Evolutionary conservation across 2,797 vertebrate genomes (phyloP).

Genomic region (Pangasius macronema): DNA sequence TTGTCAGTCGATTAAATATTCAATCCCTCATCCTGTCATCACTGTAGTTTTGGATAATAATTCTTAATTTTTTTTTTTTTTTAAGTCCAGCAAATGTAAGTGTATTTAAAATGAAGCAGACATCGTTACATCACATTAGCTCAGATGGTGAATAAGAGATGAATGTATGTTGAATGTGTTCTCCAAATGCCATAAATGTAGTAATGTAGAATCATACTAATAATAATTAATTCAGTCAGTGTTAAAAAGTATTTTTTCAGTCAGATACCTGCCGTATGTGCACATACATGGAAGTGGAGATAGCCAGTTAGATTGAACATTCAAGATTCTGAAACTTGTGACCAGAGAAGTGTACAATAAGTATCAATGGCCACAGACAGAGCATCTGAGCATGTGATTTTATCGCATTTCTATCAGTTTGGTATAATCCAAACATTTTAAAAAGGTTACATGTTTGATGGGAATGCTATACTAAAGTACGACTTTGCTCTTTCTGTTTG

Average conservation of each 20-base stretch:
- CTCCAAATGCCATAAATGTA: too few species aligned
- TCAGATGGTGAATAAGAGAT: background rate
- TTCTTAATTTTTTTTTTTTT: background rate
- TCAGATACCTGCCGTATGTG: background rate
- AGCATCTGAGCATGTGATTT: background rate
- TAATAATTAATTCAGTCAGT: slow-evolving; percentile 3
- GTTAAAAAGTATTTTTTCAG: background rate
- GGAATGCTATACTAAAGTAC: background rate
- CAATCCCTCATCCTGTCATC: background rate
- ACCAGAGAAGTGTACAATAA: background rate
- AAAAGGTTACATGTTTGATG: background rate
- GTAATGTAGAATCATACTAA: background rate
- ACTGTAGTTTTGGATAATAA: background rate
- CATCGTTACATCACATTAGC: background rate
- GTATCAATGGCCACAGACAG: background rate
- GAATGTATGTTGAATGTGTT: too few species aligned
- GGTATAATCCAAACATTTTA: background rate
- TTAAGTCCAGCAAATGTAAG: background rate
- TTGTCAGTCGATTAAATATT: slow-evolving; percentile 20
- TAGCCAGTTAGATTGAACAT: background rate
- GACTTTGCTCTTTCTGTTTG: background rate
- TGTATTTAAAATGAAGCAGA: background rate
- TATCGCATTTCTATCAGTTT: background rate
- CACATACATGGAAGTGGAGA: background rate
- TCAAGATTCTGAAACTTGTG: background rate